phyloP scores from a whole-genome alignment of 2,888 invertebrate species.

The Dynastes grantii region DNA sequence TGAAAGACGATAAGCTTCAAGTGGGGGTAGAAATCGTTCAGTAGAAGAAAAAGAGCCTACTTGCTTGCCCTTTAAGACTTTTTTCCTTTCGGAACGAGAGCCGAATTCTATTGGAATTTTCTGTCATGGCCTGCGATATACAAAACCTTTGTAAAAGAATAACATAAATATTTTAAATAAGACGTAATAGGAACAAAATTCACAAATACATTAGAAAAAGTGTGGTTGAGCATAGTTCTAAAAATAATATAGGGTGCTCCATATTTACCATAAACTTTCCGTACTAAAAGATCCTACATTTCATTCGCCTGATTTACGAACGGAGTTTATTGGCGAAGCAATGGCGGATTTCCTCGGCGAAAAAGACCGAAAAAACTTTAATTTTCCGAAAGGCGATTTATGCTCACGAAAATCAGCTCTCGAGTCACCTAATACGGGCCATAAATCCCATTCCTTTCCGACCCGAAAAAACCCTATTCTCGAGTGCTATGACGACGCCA shows the following conservation, averaged over 20 bases:
- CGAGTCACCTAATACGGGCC: constrained; percentile 63
- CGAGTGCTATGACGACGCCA: neutral
- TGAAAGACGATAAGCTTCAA: neutral
- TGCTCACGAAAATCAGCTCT: constrained; percentile 63
- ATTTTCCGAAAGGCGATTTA: constrained; percentile 64
- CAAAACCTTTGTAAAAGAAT: no score
- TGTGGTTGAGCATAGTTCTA: no score
- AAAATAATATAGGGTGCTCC: no score
- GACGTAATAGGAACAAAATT: no score
- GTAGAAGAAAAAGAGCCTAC: neutral
- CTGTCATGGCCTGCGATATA: no score
- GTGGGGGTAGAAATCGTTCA: neutral
- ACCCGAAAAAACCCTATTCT: constrained; percentile 48
- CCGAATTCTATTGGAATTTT: no score
- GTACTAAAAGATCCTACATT: constrained; percentile 51
- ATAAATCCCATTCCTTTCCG: constrained; percentile 61
- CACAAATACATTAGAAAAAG: no score
- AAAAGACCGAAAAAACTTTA: constrained; percentile 64
- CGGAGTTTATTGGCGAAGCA: constrained; percentile 57
- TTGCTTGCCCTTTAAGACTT: no score
- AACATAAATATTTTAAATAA: no score
- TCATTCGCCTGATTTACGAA: constrained; percentile 62
- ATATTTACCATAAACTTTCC: no score
- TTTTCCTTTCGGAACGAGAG: no score
- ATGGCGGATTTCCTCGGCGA: constrained; percentile 37